These are phyloP conservation scores for Drosophila atripex DNA, from an alignment of 2,888 invertebrate genomes.

Conservation along the genomic window DNA sequence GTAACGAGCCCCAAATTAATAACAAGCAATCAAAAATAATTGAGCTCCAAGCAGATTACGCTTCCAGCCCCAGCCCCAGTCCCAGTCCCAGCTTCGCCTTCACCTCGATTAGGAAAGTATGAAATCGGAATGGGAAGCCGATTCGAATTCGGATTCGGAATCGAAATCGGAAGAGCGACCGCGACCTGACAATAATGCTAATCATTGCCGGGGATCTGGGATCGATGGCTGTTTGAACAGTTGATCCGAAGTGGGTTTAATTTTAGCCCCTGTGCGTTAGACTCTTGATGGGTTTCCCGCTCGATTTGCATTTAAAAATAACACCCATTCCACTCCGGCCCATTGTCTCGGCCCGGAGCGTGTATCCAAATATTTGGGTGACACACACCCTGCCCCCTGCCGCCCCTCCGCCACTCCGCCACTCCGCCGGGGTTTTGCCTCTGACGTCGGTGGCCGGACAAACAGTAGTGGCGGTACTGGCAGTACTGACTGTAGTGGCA, in stretches of 20 bases:
- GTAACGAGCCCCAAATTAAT: constrained; percentile 37
- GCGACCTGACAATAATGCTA: background rate
- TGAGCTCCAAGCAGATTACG: constrained; percentile 7
- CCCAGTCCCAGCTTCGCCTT: no score
- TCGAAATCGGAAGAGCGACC: background rate
- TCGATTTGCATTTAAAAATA: constrained; percentile 46
- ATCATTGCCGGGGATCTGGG: background rate
- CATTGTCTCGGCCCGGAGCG: constrained; percentile 35
- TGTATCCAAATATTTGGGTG: constrained; percentile 38
- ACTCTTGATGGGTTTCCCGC: constrained; percentile 43
- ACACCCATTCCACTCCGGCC: background rate
- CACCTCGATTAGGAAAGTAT: constrained; percentile 8
- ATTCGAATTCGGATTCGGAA: background rate
- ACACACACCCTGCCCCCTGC: background rate
- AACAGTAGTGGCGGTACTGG: no score
- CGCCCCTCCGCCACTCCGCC: no score
- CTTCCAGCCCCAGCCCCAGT: no score
- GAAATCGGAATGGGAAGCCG: background rate
- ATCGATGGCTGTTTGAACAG: constrained; percentile 69
- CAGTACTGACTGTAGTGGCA: no score
- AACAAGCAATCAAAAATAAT: constrained; percentile 34
- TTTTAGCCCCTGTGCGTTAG: constrained; percentile 58
- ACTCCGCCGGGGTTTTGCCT: constrained; percentile 26
- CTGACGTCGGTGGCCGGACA: constrained; percentile 19
- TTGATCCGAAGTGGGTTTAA: constrained; percentile 57